Base-by-base conservation (phyloP, 37 sponge, comb jelly and placozoan species). In the Cladorhizidae sp. region DNA sequence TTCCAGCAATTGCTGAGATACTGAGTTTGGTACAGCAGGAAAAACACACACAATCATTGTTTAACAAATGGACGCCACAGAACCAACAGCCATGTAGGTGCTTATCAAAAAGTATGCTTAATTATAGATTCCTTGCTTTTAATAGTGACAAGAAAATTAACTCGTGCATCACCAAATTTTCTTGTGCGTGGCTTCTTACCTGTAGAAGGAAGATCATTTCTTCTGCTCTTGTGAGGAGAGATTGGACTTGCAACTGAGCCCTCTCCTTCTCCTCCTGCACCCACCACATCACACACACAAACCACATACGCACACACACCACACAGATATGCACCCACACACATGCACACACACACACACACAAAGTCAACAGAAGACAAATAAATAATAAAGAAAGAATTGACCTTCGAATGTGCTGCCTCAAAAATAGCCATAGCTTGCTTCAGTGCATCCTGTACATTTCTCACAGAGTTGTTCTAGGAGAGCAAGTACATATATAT, bases 261-360 rank as follows among this genome's bases (percentile, higher is more conserved):
- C 83, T 82, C 35, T 82, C 83, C 25, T 88, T 41, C 73, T 88
- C 88, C n/a, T 88, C 88, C 88, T 88, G 69, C 23, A 68, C 35
- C 26, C n/a, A 71, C 26, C 51, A 40, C 74, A 26, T 55, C 57
- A 50, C 28, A 33, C 1, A 40, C 33, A 31, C 6, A n/a, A n/a
- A 6, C 18, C 2, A 6, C 9, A 67, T 25, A 25, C 15, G 9
- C n/a, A n/a, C n/a, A n/a, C n/a, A n/a, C n/a, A n/a, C n/a, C n/a
- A n/a, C n/a, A n/a, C n/a, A n/a, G n/a, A n/a, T n/a, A n/a, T n/a
- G n/a, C n/a, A n/a, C n/a, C n/a, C n/a, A n/a, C n/a, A n/a, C n/a
- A n/a, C n/a, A n/a, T n/a, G n/a, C n/a, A n/a, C n/a, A n/a, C n/a
- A n/a, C n/a, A n/a, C n/a, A n/a, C n/a, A n/a, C n/a, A n/a, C n/a